Evolutionary conservation across 2,888 invertebrate species (phyloP), one percentile per base, ranked within the genome.

Genomic region (Caenorhabditis sp.): DNA sequence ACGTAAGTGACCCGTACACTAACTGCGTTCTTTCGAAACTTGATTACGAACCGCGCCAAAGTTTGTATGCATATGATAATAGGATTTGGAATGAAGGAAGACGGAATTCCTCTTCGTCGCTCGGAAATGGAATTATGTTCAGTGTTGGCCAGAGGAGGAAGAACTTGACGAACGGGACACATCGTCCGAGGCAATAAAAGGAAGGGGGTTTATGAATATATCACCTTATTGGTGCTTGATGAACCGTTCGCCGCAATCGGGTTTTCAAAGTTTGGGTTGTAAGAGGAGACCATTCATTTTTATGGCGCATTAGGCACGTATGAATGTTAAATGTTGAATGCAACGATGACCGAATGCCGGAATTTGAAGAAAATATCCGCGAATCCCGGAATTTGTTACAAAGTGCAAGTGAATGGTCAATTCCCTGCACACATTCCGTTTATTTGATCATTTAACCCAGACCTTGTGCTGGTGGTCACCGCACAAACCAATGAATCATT

Each of bases 1-100:
- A 46, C 61, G 65, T 63, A 77, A 80, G 70, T 80, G 80, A 80
- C 80, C 80, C 80, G 76, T 79, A 70, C 63, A 52, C 55, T 59
- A 48, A 45, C 50, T 50, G 50, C 48, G 20, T 50, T 50, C 53
- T n/a, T 26, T 15, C 43, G 24, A 53, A 70, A 70, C 70, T 70
- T 70, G 70, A 70, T 70, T 70, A 70, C 70, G 72, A 45, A 52
- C 50, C 26, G 43, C 46, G 46, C 46, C 62, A 32, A 63, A 62
- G 62, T 71, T 53, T 62, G 61, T 71, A 71, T 71, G 71, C 71
- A 62, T 70, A 70, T 70, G 70, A 70, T 70, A 70, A 70, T 70
- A 70, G 70, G 59, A 70, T 70, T 70, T 50, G 41, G 46, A 46
- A 45, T 20, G 53, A 15, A 66, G 43, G 30, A 50, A 30, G 11